Base-by-base conservation (phyloP, 2,113 vertebrate species). In the Telmatochromis brichardi region DNA sequence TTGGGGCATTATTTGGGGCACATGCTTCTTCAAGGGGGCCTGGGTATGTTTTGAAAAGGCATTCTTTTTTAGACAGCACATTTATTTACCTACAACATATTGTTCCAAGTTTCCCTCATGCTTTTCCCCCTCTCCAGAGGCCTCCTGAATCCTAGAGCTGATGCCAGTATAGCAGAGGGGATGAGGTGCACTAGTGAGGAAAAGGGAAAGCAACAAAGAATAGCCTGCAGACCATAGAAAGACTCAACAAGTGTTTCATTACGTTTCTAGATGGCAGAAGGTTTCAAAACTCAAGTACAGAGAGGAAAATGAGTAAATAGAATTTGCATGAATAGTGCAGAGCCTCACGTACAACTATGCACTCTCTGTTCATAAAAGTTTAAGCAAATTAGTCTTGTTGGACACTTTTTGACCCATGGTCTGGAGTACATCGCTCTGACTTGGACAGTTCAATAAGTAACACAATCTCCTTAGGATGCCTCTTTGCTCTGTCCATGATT, bases 1-100 rank as follows among this genome's bases (percentile, higher is more conserved):
- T 97, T 93, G 89, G 83, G 92, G 88, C 91, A 94, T 93, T 92
- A 93, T 95, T 95, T 92, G 85, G 85, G 92, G 91, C 87, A 93
- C 89, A 86, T 86, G 88, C 58, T 89, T 86, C 88, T 92, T 88
- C 8, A 58, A 92, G 80, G 86, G 88, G 84, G 84, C 71, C 51
- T 79, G 90, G 90, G 88, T 94, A 83, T 94, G 93, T 95, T 96
- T 90, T 89, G 89, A 83, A 94, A 95, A 94, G 86, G 82, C 92
- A 87, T 94, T 93, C 92, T 95, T 95, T 91, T 95, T 94, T 91
- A 94, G 87, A 92, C 82, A 93, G 92, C 93, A 92, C 94, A 96
- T 95, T 96, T 96, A 96, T 96, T 97, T 96, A 96, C 95, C 95
- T 95, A 95, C 94, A 95, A 93, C 83, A 88, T 86, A 91, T 93